Percentiles rank a stretch among this genome's conserved stretches.
phyloP scores from a whole-genome alignment of 2,888 invertebrate species.

The Mylabris sibirica region DNA sequence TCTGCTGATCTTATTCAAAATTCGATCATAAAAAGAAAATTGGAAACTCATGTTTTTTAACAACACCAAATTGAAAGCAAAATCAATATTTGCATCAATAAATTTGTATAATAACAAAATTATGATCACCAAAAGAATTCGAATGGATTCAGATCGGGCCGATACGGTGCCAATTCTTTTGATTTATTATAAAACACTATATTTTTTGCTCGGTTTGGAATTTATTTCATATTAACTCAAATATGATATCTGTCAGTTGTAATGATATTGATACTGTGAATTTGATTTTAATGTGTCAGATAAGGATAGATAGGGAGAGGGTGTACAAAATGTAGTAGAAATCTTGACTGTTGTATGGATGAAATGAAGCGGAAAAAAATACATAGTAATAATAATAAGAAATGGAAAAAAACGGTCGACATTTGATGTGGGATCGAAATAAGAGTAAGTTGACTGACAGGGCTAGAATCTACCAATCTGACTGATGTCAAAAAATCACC shows the following conservation, averaged over 20 bases:
- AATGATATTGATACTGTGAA: slow-evolving; percentile 49
- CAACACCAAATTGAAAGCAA: not conserved
- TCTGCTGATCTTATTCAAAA: slow-evolving; percentile 17
- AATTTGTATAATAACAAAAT: not conserved
- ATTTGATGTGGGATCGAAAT: slow-evolving; percentile 53
- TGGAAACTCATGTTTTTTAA: slow-evolving; percentile 25
- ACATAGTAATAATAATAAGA: slow-evolving; percentile 30
- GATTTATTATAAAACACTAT: not conserved
- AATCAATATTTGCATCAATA: not conserved
- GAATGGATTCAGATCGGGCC: not conserved
- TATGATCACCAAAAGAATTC: not conserved
- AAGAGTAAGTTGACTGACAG: slow-evolving; percentile 46
- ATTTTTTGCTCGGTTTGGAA: not conserved
- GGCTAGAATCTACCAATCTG: slow-evolving; percentile 42
- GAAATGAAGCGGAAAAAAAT: slow-evolving; percentile 30
- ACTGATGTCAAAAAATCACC: slow-evolving; percentile 48
- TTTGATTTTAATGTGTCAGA: not conserved
- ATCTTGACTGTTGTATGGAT: not conserved
- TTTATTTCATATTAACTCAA: slow-evolving; percentile 42
- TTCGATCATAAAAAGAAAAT: slow-evolving; percentile 1
- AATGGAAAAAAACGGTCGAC: slow-evolving; percentile 39
- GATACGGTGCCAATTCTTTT: not conserved
- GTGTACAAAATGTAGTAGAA: not conserved
- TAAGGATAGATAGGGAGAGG: slow-evolving; percentile 2
- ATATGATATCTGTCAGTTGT: slow-evolving; percentile 54